Percentiles rank a stretch among this genome's conserved stretches.
Evolutionary conservation across 2,797 vertebrate genomes (phyloP).

Genomic region (Urophycis tenuis): DNA sequence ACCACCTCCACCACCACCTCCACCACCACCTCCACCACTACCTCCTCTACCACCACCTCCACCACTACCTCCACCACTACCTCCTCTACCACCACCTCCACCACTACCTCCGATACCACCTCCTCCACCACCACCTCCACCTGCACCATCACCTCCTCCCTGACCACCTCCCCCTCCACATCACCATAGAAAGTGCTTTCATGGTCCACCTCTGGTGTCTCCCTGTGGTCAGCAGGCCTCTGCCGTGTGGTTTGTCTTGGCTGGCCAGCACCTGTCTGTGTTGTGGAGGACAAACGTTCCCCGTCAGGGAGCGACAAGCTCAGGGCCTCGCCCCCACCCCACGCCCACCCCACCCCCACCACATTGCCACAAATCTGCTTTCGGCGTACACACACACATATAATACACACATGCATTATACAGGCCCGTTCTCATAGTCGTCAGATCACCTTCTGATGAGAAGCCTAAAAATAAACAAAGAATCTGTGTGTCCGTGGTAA

Average conservation of each 20-base stretch:
- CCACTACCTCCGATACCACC: background rate
- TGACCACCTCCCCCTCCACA: background rate
- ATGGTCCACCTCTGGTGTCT: conserved; percentile 6
- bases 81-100: background rate
- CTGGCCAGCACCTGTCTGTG: background rate
- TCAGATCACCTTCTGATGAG: conserved; percentile 31
- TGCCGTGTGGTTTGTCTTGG: background rate
- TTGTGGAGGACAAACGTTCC: background rate
- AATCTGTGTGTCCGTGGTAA: background rate
- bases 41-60: background rate
- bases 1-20: background rate
- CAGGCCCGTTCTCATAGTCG: background rate
- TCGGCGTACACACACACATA: background rate
- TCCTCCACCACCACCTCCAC: background rate
- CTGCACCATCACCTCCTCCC: too few species aligned
- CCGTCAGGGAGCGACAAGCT: background rate
- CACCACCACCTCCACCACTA: background rate
- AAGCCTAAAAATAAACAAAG: conserved; percentile 34
- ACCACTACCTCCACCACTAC: background rate
- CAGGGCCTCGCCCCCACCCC: background rate
- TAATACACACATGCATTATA: background rate
- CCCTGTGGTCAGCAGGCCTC: background rate
- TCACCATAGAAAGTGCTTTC: conserved; percentile 16
- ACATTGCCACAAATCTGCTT: background rate
- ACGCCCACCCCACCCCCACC: background rate